These are phyloP conservation scores for Hystrix cristata DNA, from an alignment of 2,113 vertebrate genomes.

Conservation along the genomic window DNA sequence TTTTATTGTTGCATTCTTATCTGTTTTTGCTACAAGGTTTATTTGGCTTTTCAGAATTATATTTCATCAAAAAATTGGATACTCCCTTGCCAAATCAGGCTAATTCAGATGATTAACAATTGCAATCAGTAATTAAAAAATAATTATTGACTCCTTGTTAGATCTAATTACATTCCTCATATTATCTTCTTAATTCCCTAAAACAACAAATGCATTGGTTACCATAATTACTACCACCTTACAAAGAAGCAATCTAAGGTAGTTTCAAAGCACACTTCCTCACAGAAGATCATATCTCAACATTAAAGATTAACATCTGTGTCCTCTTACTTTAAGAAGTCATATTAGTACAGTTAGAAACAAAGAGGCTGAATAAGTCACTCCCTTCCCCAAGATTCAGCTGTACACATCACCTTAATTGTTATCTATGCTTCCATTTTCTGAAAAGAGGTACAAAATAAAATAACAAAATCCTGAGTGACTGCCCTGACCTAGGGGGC, in stretches of 20 bases:
- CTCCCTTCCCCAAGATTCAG: too few species aligned
- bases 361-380: too few species aligned
- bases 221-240: neutral
- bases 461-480: too few species aligned
- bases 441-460: too few species aligned
- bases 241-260: neutral
- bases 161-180: neutral
- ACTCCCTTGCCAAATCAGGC: neutral
- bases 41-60: neutral
- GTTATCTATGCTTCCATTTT: too few species aligned
- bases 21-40: neutral
- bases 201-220: neutral
- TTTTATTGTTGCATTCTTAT: neutral
- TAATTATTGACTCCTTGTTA: neutral
- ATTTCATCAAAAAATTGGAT: neutral
- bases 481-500: too few species aligned
- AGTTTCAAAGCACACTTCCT: neutral
- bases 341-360: too few species aligned
- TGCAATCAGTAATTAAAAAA: neutral
- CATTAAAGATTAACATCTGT: neutral
- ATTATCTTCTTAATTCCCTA: constrained; percentile 10
- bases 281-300: neutral
- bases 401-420: too few species aligned
- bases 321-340: neutral
- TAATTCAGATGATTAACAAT: neutral